phyloP scores from a whole-genome alignment of 2,113 vertebrate genomes.

The Sus scrofa region DNA sequence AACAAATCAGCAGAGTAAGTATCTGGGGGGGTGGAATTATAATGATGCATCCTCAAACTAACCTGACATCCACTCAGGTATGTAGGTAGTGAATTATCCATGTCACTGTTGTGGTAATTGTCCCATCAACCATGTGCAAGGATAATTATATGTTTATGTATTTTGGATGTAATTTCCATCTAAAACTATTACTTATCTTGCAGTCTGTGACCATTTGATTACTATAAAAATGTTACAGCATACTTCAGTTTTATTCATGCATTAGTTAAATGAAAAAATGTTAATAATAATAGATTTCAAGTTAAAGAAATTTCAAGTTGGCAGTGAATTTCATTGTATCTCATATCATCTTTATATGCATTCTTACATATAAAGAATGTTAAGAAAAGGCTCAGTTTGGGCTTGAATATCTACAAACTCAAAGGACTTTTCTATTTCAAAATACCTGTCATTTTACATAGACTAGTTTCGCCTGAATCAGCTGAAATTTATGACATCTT shows the following conservation, averaged over 20 bases:
- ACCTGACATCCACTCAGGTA: no score
- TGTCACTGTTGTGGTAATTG: not conserved
- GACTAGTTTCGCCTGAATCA: not conserved
- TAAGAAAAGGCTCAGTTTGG: not conserved
- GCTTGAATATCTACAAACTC: not conserved
- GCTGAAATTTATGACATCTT: not conserved
- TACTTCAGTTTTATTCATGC: not conserved
- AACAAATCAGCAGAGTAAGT: not conserved
- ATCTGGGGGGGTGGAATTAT: not conserved
- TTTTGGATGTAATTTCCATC: not conserved
- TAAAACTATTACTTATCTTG: not conserved
- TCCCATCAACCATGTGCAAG: not conserved
- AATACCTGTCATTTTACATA: no score
- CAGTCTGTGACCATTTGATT: not conserved
- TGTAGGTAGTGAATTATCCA: not conserved
- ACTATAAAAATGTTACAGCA: not conserved
- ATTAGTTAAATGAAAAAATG: not conserved
- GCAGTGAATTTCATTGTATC: not conserved
- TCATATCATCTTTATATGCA: fast-evolving
- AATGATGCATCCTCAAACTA: not conserved
- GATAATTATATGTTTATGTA: not conserved
- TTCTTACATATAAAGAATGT: not conserved
- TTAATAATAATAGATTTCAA: no score
- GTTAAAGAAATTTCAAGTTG: not conserved
- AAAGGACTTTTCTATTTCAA: not conserved